Evolutionary conservation across 2,888 invertebrate species (phyloP), one percentile per base, ranked within the genome.

Genomic region (Dasypogon diadema): DNA sequence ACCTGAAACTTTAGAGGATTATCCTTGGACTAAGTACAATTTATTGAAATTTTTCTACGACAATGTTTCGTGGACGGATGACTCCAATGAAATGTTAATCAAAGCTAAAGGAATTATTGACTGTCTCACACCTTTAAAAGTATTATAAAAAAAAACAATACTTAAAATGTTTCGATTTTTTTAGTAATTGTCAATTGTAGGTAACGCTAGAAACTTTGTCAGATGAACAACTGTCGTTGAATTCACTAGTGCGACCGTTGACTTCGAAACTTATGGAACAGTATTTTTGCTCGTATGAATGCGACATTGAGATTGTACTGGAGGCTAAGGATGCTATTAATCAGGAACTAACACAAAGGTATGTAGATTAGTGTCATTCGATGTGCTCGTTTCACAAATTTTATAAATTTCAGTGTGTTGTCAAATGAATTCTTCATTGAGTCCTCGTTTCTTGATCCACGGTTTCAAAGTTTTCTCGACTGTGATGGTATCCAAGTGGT

Each of bases 31-130:
- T 5, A 81, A 83, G 58, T 82, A 84, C 63, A 83, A 83, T 51
- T 65, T 84, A 18, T 78, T 85, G 1, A 84, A 83, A 54, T 84
- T 84, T 78, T 85, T 85, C 77, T 80, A 83, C 2, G 85, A 85
- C 65, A 82, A 81, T 22, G 82, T 85, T 22, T 83, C 84, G 0
- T 85, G 85, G 85, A 84, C 85, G 2, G 85, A 85, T 24, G 77
- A 78, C 10, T 80, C 83, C 75, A 84, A 85, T 60, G 79, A 79
- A 51, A 79, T 85, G 65, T 81, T 84, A 2, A 63, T 81, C 1
- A 82, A 82, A 2, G 82, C 82, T 5, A 85, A 84, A 77, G 78
- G 80, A 0, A 81, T 85, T 8, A 80, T 82, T 26, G 83, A 85
- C 16, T 81, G 83, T 1, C 76, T 86, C 6, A 81, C 81, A 48